phyloP scores from a whole-genome alignment of 23 tunicate species.

The Ciona savignyi region DNA sequence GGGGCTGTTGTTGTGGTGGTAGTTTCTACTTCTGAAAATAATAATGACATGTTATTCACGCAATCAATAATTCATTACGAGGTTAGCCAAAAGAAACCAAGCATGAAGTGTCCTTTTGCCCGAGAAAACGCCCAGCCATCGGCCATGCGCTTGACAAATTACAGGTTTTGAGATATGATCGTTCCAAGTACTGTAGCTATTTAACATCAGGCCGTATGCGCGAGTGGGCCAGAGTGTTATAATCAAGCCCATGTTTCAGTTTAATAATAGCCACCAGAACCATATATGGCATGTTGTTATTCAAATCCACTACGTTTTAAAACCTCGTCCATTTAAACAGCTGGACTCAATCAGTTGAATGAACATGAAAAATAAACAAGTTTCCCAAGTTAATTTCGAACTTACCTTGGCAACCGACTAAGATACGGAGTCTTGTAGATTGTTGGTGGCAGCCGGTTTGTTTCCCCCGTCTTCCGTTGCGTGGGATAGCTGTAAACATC shows the following conservation, averaged over 20 bases:
- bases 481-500: slow-evolving; percentile 18
- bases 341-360: too few species aligned
- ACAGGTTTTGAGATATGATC: not conserved
- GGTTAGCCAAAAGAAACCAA: not conserved
- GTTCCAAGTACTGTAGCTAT: not conserved
- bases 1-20: not conserved
- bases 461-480: slow-evolving; percentile 7
- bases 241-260: not conserved
- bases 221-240: not conserved
- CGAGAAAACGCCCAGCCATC: not conserved
- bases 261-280: not conserved
- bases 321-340: too few species aligned
- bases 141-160: not conserved
- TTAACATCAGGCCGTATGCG: not conserved
- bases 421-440: slow-evolving; percentile 26
- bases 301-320: too few species aligned
- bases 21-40: not conserved
- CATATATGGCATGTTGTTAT: not conserved
- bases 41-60: not conserved
- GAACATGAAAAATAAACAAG: too few species aligned
- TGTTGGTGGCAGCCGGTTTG: slow-evolving; percentile 25
- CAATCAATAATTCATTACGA: not conserved
- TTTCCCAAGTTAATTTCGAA: not conserved
- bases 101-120: not conserved
- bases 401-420: slow-evolving; percentile 45